A percentile compares a stretch with the other conserved stretches of the same genome.
phyloP scores from a whole-genome alignment of 2,113 vertebrate genomes.

The Heliornis fulica region DNA sequence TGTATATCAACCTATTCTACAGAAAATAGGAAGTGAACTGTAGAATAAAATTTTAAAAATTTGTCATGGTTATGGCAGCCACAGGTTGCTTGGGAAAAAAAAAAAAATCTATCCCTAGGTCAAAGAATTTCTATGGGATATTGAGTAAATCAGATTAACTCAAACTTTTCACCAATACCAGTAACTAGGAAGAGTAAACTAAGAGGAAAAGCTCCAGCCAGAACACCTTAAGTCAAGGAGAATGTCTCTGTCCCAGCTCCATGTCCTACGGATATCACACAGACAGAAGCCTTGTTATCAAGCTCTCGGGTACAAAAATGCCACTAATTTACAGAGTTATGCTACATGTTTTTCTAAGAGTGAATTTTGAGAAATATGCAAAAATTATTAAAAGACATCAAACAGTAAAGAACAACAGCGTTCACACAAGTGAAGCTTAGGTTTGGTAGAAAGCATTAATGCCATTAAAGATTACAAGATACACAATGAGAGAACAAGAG shows the following conservation, averaged over 20 bases:
- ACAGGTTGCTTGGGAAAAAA: background rate
- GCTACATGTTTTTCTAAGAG: background rate
- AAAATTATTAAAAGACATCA: background rate
- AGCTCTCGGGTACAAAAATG: background rate
- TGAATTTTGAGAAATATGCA: background rate
- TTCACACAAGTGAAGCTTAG: background rate
- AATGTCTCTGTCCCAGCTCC: background rate
- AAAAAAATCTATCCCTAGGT: background rate
- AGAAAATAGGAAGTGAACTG: background rate
- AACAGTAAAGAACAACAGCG: background rate
- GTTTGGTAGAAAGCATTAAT: background rate
- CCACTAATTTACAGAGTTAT: background rate
- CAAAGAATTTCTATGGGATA: background rate
- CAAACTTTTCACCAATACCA: background rate
- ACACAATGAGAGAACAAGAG: background rate
- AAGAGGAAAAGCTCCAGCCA: background rate
- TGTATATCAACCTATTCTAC: background rate
- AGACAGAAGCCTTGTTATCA: background rate
- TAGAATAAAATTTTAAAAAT: background rate
- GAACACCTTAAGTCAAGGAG: background rate
- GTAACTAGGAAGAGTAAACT: background rate
- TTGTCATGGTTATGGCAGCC: background rate
- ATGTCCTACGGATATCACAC: background rate
- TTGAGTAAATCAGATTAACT: background rate
- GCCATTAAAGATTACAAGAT: background rate